Conservation (phyloP, 2,113 vertebrate species). For the Odocoileus virginianus region DNA sequence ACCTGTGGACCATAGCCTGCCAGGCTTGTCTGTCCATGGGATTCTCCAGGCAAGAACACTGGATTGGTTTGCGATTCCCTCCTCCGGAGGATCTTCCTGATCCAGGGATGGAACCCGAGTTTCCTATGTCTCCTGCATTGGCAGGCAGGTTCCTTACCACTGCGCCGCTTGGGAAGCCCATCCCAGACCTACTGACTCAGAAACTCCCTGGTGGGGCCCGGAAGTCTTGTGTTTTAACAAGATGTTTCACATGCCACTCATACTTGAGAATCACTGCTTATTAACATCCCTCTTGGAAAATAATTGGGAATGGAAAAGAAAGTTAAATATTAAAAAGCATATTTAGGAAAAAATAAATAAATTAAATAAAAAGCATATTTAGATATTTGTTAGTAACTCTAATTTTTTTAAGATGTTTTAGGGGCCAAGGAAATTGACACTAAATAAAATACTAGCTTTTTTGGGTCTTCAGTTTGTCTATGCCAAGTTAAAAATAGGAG, state of each 20-base stretch:
- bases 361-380: neutral
- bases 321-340: neutral
- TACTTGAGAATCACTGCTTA: neutral
- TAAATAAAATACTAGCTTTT: neutral
- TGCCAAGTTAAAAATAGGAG: neutral
- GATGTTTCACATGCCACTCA: neutral
- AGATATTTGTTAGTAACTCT: neutral
- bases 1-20: neutral
- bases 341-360: neutral
- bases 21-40: neutral
- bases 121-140: neutral
- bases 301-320: neutral
- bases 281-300: neutral
- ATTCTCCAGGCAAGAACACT: neutral
- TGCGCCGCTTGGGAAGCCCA: neutral
- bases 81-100: accelerated
- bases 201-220: neutral
- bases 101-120: neutral
- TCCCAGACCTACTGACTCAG: neutral
- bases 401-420: neutral
- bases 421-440: neutral
- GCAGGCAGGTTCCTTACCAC: neutral
- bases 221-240: neutral
- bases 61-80: neutral
- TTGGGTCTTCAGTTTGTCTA: neutral